These are phyloP conservation scores for Chaitophorus viminalis DNA, from an alignment of 2,888 invertebrate species.

Conservation along the genomic window DNA sequence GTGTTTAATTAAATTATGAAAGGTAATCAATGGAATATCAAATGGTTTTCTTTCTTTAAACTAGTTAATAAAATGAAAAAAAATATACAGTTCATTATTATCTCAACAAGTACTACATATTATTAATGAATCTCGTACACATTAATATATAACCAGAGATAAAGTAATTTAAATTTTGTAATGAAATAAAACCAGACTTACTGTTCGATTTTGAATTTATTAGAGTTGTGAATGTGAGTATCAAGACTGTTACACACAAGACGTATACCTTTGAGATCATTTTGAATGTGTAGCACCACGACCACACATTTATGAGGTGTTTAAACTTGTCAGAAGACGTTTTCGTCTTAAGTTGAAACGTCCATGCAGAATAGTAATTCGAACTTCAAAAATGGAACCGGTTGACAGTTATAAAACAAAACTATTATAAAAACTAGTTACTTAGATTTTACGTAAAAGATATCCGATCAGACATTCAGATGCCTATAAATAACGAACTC, in stretches of 20 bases:
- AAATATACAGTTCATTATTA: too few relatives aligned
- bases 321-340: neutral
- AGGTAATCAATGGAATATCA: too few relatives aligned
- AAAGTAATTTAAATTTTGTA: neutral
- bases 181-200: constrained; percentile 11
- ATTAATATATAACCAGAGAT: too few relatives aligned
- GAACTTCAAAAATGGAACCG: too few relatives aligned
- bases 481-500: constrained; percentile 34
- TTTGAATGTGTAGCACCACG: neutral
- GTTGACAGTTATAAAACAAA: neutral
- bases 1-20: too few relatives aligned
- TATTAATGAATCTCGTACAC: too few relatives aligned
- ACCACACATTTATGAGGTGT: neutral
- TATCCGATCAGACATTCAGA: neutral
- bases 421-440: neutral
- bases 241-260: neutral
- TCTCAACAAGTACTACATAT: too few relatives aligned
- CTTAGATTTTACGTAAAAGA: too few relatives aligned
- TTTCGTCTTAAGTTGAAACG: neutral
- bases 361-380: neutral
- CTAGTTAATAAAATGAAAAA: too few relatives aligned
- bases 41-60: too few relatives aligned
- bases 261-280: neutral
- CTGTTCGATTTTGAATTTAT: neutral
- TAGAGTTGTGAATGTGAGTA: neutral